Percentiles rank a stretch among this genome's conserved stretches.
Conservation (phyloP, 2,888 invertebrate species). For the Amorpha juglandis region DNA sequence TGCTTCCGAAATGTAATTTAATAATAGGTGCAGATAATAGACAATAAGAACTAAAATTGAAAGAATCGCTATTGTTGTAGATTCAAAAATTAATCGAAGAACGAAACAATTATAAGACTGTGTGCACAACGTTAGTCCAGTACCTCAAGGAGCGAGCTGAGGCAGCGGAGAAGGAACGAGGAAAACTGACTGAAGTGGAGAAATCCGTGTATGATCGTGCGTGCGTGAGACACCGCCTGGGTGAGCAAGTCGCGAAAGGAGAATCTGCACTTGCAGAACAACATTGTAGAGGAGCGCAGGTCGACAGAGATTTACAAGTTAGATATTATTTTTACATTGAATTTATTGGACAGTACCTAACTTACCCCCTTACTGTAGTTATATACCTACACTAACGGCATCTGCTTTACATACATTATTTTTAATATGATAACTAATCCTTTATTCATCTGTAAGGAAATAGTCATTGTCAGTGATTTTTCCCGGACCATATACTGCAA, state of each 20-base stretch:
- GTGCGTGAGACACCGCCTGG: conserved; percentile 48
- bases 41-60: too few species aligned
- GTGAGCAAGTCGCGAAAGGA: conserved; percentile 52
- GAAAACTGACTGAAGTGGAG: conserved; percentile 48
- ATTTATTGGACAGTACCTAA: neutral
- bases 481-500: too few species aligned
- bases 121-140: conserved; percentile 44
- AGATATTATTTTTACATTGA: conserved; percentile 19
- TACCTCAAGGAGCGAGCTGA: conserved; percentile 47
- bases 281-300: conserved; percentile 57
- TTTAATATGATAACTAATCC: too few species aligned
- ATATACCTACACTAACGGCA: too few species aligned
- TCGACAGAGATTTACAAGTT: conserved; percentile 68
- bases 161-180: conserved; percentile 49
- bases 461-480: too few species aligned
- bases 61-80: conserved; percentile 55
- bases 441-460: too few species aligned
- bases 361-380: too few species aligned
- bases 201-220: conserved; percentile 57
- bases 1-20: neutral
- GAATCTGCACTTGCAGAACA: conserved; percentile 57
- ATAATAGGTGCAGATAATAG: too few species aligned
- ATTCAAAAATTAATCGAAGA: conserved; percentile 58
- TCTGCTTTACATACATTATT: too few species aligned
- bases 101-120: conserved; percentile 54